Conservation (phyloP, 2,113 vertebrate genomes). For the Myxocyprinus asiaticus region DNA sequence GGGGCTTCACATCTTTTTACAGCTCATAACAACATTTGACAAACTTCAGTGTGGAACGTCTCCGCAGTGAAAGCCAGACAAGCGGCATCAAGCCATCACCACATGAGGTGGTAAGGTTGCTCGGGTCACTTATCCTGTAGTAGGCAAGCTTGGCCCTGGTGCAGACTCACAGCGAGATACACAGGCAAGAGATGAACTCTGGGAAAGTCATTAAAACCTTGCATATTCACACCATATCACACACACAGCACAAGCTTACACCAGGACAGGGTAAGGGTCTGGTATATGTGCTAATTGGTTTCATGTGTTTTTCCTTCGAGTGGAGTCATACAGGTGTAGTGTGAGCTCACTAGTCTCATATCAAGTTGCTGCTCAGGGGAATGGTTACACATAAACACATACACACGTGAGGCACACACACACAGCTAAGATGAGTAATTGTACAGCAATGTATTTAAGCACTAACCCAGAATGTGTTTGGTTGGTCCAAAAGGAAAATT, state of each 20-base stretch:
- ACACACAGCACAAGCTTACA: slow-evolving; percentile 7
- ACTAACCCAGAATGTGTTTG: not conserved
- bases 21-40: slow-evolving; percentile 30
- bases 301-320: slow-evolving; percentile 61
- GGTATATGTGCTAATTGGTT: slow-evolving; percentile 63
- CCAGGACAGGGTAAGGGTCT: slow-evolving; percentile 42
- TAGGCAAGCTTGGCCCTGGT: slow-evolving; percentile 18
- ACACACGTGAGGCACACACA: slow-evolving; percentile 4
- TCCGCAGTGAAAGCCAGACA: slow-evolving; percentile 37
- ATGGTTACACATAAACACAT: slow-evolving; percentile 40
- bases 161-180: slow-evolving; percentile 37
- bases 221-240: slow-evolving; percentile 17
- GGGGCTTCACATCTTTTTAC: slow-evolving; percentile 2
- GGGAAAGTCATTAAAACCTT: slow-evolving; percentile 66
- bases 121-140: slow-evolving; percentile 32
- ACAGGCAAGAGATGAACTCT: slow-evolving; percentile 39
- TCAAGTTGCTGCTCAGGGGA: slow-evolving; percentile 34
- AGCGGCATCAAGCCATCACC: slow-evolving; percentile 29
- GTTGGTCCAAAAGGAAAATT: not conserved
- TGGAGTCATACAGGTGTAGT: slow-evolving; percentile 56
- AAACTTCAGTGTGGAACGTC: slow-evolving; percentile 41
- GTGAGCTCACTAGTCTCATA: slow-evolving; percentile 62
- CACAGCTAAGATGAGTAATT: not conserved
- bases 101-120: slow-evolving; percentile 31
- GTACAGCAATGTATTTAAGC: not conserved